Evolutionary conservation across 2,888 invertebrate genomes (phyloP).

Genomic region (Synergus japonicus): DNA sequence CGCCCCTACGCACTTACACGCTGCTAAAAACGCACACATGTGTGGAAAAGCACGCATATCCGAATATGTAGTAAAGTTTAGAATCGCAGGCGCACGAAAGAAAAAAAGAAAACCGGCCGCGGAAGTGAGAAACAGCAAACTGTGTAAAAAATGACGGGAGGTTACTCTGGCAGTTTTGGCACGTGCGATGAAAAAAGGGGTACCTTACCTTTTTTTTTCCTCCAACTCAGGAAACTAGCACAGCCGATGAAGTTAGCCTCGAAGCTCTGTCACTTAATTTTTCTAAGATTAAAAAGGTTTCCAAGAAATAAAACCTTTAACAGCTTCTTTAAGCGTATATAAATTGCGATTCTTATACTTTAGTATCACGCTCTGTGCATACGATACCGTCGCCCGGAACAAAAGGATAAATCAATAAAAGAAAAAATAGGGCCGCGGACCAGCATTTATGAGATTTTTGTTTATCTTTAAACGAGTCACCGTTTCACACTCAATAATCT

Average conservation of each 20-base stretch:
- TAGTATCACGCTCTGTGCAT: constrained; percentile 62
- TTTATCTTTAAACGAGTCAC: constrained; percentile 40
- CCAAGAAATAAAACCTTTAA: neutral
- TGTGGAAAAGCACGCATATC: constrained; percentile 45
- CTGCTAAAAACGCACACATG: constrained; percentile 44
- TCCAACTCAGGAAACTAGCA: constrained; percentile 25
- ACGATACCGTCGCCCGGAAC: constrained; percentile 69
- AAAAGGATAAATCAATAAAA: constrained; percentile 70
- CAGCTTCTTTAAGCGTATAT: constrained; percentile 30
- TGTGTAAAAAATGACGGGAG: neutral
- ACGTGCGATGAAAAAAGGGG: constrained; percentile 21
- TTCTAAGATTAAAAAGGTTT: constrained; percentile 25
- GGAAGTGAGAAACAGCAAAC: neutral
- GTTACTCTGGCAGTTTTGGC: neutral
- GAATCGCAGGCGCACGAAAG: neutral
- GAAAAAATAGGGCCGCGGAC: constrained; percentile 66
- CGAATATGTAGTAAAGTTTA: neutral
- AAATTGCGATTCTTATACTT: constrained; percentile 38
- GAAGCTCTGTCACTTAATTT: constrained; percentile 10
- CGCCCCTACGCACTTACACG: constrained; percentile 48
- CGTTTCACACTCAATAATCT: constrained; percentile 40
- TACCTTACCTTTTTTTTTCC: constrained; percentile 43
- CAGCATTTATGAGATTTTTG: constrained; percentile 63
- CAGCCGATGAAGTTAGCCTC: constrained; percentile 25
- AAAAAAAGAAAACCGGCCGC: neutral